Conservation (phyloP, 2,888 invertebrate genomes). For the Scrobipalpa costella region DNA sequence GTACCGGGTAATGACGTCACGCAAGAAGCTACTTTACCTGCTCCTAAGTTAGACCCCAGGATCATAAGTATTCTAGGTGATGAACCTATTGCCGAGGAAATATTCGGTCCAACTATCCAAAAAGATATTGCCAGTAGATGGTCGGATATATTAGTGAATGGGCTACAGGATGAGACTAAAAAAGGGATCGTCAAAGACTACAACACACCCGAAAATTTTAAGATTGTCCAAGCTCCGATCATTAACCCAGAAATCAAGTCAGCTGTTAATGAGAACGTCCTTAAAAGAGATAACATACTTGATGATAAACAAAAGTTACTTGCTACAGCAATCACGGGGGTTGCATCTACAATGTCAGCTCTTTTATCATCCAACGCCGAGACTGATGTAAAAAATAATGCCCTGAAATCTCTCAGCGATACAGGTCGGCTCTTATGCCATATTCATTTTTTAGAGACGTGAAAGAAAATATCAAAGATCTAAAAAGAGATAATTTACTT, state of each 20-base stretch:
- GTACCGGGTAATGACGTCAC: neutral
- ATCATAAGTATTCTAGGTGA: neutral
- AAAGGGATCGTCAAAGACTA: neutral
- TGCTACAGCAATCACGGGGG: neutral
- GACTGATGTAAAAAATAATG: neutral
- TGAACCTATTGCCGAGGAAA: constrained; percentile 2
- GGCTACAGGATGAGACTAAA: neutral
- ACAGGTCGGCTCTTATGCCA: constrained; percentile 7
- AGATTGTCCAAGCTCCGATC: neutral
- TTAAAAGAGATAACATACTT: neutral
- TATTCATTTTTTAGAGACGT: constrained; percentile 10
- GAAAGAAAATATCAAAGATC: constrained; percentile 19
- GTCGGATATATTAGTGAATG: constrained; percentile 7
- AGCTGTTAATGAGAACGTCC: neutral
- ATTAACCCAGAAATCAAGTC: constrained; percentile 4
- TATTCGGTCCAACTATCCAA: neutral
- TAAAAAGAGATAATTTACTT: constrained; percentile 1
- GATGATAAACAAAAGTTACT: neutral
- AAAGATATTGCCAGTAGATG: constrained; percentile 4
- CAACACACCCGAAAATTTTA: neutral
- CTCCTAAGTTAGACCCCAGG: neutral
- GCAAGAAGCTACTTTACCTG: no score
- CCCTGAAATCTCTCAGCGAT: constrained; percentile 10
- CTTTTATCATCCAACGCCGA: constrained; percentile 3
- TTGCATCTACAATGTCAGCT: neutral